Evolutionary conservation across 2,797 vertebrate species (phyloP).

Genomic region (Cynopterus sphinx): DNA sequence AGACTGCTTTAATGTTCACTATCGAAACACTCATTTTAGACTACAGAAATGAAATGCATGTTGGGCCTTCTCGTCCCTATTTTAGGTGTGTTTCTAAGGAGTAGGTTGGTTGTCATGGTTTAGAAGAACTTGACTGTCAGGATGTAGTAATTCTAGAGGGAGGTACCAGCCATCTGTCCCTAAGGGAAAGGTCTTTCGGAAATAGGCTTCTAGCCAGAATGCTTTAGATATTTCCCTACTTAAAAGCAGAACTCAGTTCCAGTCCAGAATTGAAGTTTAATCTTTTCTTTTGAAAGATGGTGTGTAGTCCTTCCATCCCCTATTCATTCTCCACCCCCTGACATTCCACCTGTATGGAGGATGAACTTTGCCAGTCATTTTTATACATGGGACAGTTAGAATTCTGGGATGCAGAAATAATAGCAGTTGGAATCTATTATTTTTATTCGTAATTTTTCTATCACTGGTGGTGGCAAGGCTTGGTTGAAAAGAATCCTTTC

Average conservation of each 20-base stretch:
- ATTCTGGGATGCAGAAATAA: background rate
- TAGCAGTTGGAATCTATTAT: background rate
- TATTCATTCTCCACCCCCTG: background rate
- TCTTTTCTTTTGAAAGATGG: background rate
- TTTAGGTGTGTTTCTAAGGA: conserved; percentile 78
- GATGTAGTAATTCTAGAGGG: conserved; percentile 23
- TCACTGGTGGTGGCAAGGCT: background rate
- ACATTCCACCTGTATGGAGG: background rate
- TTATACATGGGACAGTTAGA: background rate
- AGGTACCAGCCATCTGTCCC: conserved; percentile 67
- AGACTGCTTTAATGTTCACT: background rate
- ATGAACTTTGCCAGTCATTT: background rate
- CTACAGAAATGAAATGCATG: background rate
- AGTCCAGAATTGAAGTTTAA: background rate
- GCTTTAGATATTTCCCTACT: background rate
- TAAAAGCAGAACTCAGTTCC: conserved; percentile 17
- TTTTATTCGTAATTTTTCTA: background rate
- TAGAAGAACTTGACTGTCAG: conserved; percentile 30
- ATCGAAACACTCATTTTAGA: background rate
- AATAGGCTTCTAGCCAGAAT: conserved; percentile 33
- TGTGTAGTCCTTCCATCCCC: background rate
- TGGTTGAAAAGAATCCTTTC: background rate
- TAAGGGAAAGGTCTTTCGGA: conserved; percentile 4
- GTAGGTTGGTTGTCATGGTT: conserved; percentile 77
- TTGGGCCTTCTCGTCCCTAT: background rate